Evolutionary conservation across 2,888 invertebrate genomes (phyloP), one percentile per base, ranked within the genome.

Genomic region (Bursaphelenchus okinawaensis): DNA sequence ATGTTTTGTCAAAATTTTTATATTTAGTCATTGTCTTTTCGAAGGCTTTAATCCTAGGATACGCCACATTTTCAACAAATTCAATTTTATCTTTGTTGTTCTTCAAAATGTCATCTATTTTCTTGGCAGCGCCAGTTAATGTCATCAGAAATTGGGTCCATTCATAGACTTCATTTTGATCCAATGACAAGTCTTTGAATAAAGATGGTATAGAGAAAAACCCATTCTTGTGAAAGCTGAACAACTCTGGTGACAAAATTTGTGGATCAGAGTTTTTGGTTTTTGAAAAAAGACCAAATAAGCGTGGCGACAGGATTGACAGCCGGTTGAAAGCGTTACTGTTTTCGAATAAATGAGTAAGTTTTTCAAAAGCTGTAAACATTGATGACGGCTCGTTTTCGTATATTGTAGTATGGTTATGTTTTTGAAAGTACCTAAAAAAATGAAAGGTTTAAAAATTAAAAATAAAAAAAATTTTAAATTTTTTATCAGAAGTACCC

Each of bases 71-170:
- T 8, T 63, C 52, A 51, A 67, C 52, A n/a, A 31, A 23, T 8
- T 54, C n/a, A n/a, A 69, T 69, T n/a, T 68, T 22, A 0, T 68
- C 62, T 24, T 24, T 22, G 7, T 69, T 51, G 16, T 70, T 24
- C 8, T 50, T 24, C 16, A 58, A n/a, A 9, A 60, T 57, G 1
- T 70, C 50, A 20, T 67, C 29, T 54, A 67, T 24, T 6, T 22
- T 26, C 28, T 27, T 26, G 9, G 40, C 27, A 16, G 69, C 62
- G 26, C 67, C 67, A 64, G 68, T 67, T 9, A 16, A 23, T n/a
- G 66, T 57, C n/a, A 66, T 9, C 6, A 66, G 31, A 0, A 54
- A n/a, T 7, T 68, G 29, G 20, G 67, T 55, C 66, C 66, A 66
- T 9, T 12, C 19, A 16, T 66, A 29, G 20, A 22, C n/a, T 4